Base-by-base conservation (phyloP, 2,113 vertebrate genomes). In the Boulengeromyrus knoepffleri region DNA sequence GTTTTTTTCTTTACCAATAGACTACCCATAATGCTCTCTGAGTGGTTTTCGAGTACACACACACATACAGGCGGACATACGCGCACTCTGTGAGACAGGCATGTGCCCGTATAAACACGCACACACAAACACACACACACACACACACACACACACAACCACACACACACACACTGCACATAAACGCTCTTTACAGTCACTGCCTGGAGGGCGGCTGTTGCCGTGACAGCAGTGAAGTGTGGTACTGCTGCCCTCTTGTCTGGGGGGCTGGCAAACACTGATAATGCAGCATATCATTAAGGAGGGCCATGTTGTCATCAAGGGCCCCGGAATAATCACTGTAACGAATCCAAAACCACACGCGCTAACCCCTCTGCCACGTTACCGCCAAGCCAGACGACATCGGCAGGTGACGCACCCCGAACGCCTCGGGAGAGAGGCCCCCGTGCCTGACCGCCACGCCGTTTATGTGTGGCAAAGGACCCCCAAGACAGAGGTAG, bases 261-360 rank as follows among this genome's bases (percentile, higher is more conserved):
- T 50, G 39, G 85, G 85, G 36, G 90, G 74, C 92, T 91, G 90
- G 53, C 89, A 90, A 90, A 90, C 89, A 87, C 21, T 74, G 89
- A 91, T 92, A 92, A 90, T 31, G 56, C 47, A 86, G 45, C 49
- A 45, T 87, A 90, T 93, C 89, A 39, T 83, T 83, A 80, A 74
- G 74, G 85, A 89, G 58, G 83, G 47, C 46, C 85, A 58, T 89
- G 66, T 91, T 89, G 52, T 92, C 88, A 42, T 90, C 85, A 70
- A 89, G 84, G 88, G 27, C 47, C 52, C 88, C 88, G 91, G 92
- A 90, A 87, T 85, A 87, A 90, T 89, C 90, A 88, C 58, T 77
- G 31, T 47, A 52, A 42, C 45, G 45, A 88, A 39, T 85, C 77
- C 85, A 88, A 24, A 8, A 88, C 45, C n/a, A 17, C 86, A 80